Conservation (phyloP, 1,140 invertebrate genomes). For the Maconellicoccus hirsutus region DNA sequence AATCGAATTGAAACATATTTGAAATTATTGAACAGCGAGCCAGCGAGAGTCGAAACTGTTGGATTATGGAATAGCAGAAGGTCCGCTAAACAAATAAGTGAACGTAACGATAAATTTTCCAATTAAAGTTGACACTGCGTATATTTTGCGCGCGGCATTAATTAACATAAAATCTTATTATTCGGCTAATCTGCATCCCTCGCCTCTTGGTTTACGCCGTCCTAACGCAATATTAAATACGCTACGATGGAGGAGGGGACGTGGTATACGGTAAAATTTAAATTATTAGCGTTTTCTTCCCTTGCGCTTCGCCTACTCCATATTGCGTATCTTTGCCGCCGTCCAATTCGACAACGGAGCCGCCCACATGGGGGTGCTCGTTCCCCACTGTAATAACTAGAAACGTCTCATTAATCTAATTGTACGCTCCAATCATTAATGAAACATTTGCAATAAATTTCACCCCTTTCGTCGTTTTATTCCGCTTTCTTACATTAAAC, state of each 20-base stretch:
- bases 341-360: neutral
- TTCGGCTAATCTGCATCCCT: constrained; percentile 17
- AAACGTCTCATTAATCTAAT: constrained; percentile 22
- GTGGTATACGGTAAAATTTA: constrained; percentile 16
- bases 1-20: neutral
- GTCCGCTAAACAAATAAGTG: constrained; percentile 18
- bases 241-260: neutral
- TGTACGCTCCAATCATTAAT: constrained; percentile 22
- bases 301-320: neutral
- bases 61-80: constrained; percentile 17
- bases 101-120: constrained; percentile 20
- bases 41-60: neutral
- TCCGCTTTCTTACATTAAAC: constrained; percentile 22
- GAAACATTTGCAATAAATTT: constrained; percentile 22
- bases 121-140: constrained; percentile 21
- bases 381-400: constrained; percentile 14
- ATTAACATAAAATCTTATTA: constrained; percentile 23
- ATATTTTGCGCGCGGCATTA: constrained; percentile 20
- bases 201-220: neutral
- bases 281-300: constrained; percentile 20
- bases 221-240: constrained; percentile 22
- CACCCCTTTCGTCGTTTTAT: constrained; percentile 22
- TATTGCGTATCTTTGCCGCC: neutral
- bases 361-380: constrained; percentile 17
- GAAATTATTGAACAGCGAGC: neutral